Conservation (phyloP, 2,888 invertebrate genomes). For the Eumerus sabulonum region DNA sequence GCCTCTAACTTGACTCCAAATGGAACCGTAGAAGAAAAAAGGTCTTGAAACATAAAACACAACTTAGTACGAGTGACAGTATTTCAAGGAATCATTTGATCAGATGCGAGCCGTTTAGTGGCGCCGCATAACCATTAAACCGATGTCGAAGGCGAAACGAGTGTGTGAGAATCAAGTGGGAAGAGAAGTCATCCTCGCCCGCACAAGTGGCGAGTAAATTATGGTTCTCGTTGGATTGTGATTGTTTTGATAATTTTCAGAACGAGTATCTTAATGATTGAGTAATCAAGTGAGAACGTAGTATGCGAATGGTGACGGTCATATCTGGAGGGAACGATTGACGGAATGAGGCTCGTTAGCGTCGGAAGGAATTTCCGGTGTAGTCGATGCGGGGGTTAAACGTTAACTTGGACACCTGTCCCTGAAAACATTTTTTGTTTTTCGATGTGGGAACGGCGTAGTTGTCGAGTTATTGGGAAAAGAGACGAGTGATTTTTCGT, state of each 20-base stretch:
- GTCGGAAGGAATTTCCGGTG: constrained; percentile 51
- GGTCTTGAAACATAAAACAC: background rate
- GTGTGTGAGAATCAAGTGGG: constrained; percentile 16
- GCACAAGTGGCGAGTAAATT: constrained; percentile 44
- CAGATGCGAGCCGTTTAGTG: constrained; percentile 18
- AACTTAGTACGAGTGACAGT: constrained; percentile 18
- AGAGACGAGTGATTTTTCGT: constrained; percentile 20
- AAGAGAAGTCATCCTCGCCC: constrained; percentile 21
- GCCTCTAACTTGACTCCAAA: background rate
- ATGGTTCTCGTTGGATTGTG: constrained; percentile 20
- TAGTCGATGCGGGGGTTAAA: constrained; percentile 33
- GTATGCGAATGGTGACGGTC: too few relatives aligned
- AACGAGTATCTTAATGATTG: constrained; percentile 35
- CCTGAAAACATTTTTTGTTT: constrained; percentile 23
- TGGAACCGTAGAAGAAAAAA: background rate
- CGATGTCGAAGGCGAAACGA: constrained; percentile 7
- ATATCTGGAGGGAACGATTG: constrained; percentile 9
- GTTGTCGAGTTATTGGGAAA: background rate
- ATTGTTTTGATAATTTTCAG: constrained; percentile 33
- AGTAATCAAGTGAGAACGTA: constrained; percentile 20
- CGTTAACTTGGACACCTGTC: constrained; percentile 42
- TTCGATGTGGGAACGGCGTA: constrained; percentile 17
- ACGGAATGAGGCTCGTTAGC: constrained; percentile 47
- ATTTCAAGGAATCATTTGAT: constrained; percentile 7
- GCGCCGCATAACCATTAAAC: constrained; percentile 43